Base-by-base conservation (phyloP, 2,888 invertebrate species). In the Smittia aterrima region DNA sequence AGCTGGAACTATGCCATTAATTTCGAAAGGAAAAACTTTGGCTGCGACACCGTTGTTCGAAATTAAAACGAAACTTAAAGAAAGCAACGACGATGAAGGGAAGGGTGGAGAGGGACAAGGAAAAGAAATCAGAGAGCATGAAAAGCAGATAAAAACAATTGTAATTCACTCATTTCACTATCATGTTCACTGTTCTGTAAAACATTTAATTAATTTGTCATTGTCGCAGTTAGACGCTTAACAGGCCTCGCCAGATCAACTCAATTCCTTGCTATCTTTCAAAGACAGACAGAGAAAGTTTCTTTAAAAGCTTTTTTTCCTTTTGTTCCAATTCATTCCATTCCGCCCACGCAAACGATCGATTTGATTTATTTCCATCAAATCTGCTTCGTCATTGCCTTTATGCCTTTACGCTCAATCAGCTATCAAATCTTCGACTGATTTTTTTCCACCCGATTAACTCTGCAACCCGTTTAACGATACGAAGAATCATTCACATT, bases 341-440 rank as follows among this genome's bases (percentile, higher is more conserved):
- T 32, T 32, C 32, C 32, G 9, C 32, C 32, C 32, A 32, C 32
- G 32, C 32, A 32, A 32, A 32, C 32, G 32, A 32, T 9, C 32
- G 7, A 47, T 47, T 47, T 47, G 47, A 47, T 47, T 47, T 47
- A 47, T 47, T 47, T 16, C 47, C 47, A 47, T 47, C 47, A 66
- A 66, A 66, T 18, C 38, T 66, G 66, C 66, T 24, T 41, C 32
- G 40, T 68, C 68, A 68, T 68, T 40, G 68, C 41, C 68, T 68
- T 68, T 40, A 68, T 68, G 41, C 68, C 68, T 68, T 68, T 68
- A 41, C 68, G 68, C 68, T 68, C 40, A 68, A 68, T 24, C 68
- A 68, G 41, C 24, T 40, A 68, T 68, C 32, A 68, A 68, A 68
- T 68, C 68, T 68, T 24, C 22, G 20, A 41, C 68, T 68, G 68